Evolutionary conservation across 2,113 vertebrate species (phyloP).

Genomic region (Sinosuthora webbiana): DNA sequence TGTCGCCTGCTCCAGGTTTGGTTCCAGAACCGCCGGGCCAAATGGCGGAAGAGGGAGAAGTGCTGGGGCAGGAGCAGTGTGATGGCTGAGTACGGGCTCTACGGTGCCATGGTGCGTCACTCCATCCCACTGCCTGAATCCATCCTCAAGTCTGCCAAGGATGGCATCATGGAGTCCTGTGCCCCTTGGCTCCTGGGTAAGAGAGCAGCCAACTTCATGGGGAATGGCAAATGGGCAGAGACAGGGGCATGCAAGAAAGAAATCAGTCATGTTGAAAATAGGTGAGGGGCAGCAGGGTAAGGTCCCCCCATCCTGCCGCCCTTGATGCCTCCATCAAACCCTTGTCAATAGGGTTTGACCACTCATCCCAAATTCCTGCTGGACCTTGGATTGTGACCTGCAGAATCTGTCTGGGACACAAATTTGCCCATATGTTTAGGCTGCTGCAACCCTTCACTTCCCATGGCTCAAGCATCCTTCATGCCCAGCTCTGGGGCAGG

Average conservation of each 20-base stretch:
- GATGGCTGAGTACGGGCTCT: constrained; percentile 97
- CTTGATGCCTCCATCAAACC: fast-evolving
- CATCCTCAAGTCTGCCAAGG: constrained; percentile 98
- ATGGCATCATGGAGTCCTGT: constrained; percentile 99
- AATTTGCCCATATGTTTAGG: neutral
- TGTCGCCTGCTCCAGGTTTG: constrained; percentile 80
- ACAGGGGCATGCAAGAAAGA: neutral
- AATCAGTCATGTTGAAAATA: fast-evolving
- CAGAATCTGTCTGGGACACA: neutral
- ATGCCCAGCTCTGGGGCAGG: neutral
- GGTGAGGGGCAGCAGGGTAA: neutral
- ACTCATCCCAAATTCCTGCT: neutral
- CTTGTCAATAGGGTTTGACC: neutral
- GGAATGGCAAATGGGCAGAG: neutral
- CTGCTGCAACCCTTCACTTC: neutral
- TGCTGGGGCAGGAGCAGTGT: constrained; percentile 99
- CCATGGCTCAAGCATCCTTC: fast-evolving
- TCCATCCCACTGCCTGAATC: constrained; percentile 98
- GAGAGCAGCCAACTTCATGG: constrained; percentile 19
- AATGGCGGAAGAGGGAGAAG: constrained; percentile 98
- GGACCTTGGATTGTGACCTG: neutral
- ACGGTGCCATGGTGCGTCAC: constrained; percentile 97
- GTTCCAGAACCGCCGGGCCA: constrained; percentile 98
- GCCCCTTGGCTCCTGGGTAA: constrained; percentile 98
- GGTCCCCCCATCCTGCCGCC: fast-evolving